These are phyloP conservation scores for Tetragonula carbonaria DNA, from an alignment of 2,888 invertebrate genomes.

Conservation along the genomic window DNA sequence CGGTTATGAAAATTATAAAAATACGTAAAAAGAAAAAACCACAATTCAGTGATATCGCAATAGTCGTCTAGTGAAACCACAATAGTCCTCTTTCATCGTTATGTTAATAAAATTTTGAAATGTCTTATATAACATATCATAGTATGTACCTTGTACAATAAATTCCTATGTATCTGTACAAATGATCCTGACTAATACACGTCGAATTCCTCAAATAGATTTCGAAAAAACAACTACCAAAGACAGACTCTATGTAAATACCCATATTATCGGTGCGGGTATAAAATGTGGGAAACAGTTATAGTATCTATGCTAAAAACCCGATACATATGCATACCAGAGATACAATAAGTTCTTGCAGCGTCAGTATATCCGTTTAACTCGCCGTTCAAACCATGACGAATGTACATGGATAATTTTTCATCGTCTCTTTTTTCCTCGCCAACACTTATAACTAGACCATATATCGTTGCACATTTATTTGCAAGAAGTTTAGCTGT, in stretches of 20 bases:
- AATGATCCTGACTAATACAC: no score
- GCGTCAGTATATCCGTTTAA: constrained; percentile 37
- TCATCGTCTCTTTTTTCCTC: background rate
- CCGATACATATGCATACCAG: constrained; percentile 32
- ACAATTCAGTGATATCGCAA: no score
- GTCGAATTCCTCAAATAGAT: background rate
- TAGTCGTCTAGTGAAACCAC: no score
- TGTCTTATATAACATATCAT: no score
- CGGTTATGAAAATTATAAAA: no score
- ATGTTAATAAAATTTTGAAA: no score
- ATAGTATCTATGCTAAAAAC: constrained; percentile 47
- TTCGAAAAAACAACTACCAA: background rate
- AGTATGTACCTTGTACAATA: no score
- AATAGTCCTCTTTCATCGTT: no score
- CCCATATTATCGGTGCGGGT: constrained; percentile 39
- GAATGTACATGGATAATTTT: background rate
- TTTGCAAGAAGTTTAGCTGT: background rate
- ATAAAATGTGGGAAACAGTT: constrained; percentile 52
- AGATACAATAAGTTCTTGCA: constrained; percentile 52
- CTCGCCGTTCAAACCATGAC: background rate
- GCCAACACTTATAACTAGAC: background rate
- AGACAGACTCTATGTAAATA: constrained; percentile 32
- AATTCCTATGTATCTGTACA: no score
- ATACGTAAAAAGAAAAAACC: no score
- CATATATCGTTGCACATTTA: background rate